phyloP scores from a whole-genome alignment of 2,113 vertebrate species.

The Etheostoma cragini region DNA sequence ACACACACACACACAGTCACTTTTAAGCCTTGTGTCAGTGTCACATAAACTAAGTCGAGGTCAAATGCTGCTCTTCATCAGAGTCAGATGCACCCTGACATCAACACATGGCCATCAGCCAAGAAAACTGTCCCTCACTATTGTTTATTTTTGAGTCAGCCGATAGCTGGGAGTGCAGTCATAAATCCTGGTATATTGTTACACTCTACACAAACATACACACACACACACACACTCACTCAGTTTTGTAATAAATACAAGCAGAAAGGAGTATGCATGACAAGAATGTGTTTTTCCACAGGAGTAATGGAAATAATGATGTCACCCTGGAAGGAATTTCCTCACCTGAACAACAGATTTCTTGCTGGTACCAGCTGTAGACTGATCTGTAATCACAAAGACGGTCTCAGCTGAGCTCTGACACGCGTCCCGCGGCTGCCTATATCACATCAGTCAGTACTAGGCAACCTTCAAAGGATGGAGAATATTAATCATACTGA shows the following conservation, averaged over 20 bases:
- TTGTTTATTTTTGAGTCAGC: conserved; percentile 6
- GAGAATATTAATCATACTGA: not conserved
- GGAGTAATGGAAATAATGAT: conserved; percentile 45
- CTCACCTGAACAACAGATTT: conserved; percentile 57
- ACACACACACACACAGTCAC: conserved; percentile 12
- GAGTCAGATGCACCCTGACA: conserved; percentile 44
- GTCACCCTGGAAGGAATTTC: conserved; percentile 61
- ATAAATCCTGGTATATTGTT: conserved; percentile 20
- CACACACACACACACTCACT: not conserved
- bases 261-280: conserved; percentile 1
- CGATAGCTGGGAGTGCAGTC: not conserved
- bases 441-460: not conserved
- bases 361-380: conserved; percentile 18
- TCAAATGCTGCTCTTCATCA: conserved; percentile 52
- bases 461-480: not conserved
- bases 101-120: conserved; percentile 40
- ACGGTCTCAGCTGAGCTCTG: not conserved
- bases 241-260: conserved; percentile 15
- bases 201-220: not conserved
- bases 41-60: conserved; percentile 17
- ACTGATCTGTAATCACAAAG: conserved; percentile 17
- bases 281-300: conserved; percentile 47
- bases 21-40: conserved; percentile 12
- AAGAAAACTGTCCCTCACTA: not conserved
- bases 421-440: not conserved